Percentiles rank a stretch among this genome's conserved stretches.
These are phyloP conservation scores for Austrolebias charrua DNA, from an alignment of 2,797 vertebrate genomes.

Conservation along the genomic window DNA sequence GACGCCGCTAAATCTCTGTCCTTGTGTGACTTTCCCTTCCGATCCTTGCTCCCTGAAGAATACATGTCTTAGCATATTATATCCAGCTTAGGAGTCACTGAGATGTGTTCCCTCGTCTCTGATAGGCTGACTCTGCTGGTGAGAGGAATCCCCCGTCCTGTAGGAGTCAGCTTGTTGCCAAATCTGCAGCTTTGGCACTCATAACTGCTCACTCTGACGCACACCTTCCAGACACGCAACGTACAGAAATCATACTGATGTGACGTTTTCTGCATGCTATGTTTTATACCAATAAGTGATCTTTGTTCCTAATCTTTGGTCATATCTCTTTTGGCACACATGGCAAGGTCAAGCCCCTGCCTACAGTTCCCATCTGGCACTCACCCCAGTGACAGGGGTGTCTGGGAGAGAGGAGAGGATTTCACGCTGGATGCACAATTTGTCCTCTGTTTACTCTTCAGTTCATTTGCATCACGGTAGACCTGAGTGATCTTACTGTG, in stretches of 20 bases:
- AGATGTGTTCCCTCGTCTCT: slow-evolving; percentile 61
- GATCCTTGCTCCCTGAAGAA: slow-evolving; percentile 64
- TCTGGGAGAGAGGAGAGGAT: slow-evolving; percentile 60
- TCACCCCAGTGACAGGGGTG: slow-evolving; percentile 55
- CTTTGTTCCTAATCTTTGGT: slow-evolving; percentile 16
- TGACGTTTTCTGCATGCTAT: slow-evolving; percentile 21
- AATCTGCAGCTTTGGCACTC: slow-evolving; percentile 56
- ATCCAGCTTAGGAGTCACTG: slow-evolving; percentile 65
- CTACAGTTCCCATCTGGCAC: slow-evolving; percentile 69
- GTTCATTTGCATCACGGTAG: slow-evolving; percentile 73
- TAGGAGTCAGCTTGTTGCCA: slow-evolving; percentile 37
- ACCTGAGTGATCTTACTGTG: slow-evolving; percentile 64
- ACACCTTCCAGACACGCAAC: slow-evolving; percentile 40
- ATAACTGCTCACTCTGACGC: slow-evolving; percentile 56
- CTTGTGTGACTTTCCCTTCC: slow-evolving; percentile 77
- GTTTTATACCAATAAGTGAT: slow-evolving; percentile 10
- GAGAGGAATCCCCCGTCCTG: slow-evolving; percentile 30
- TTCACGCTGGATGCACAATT: slow-evolving; percentile 80
- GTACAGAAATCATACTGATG: slow-evolving; percentile 16
- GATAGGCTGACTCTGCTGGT: slow-evolving; percentile 41
- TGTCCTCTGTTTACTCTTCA: slow-evolving; percentile 73
- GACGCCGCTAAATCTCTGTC: slow-evolving; percentile 55
- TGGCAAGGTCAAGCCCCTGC: slow-evolving; percentile 64
- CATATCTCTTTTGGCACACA: slow-evolving; percentile 38
- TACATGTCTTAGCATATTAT: slow-evolving; percentile 74